phyloP scores from a whole-genome alignment of 37 sponge, comb jelly and placozoan species.

The Haliclona indistincta region DNA sequence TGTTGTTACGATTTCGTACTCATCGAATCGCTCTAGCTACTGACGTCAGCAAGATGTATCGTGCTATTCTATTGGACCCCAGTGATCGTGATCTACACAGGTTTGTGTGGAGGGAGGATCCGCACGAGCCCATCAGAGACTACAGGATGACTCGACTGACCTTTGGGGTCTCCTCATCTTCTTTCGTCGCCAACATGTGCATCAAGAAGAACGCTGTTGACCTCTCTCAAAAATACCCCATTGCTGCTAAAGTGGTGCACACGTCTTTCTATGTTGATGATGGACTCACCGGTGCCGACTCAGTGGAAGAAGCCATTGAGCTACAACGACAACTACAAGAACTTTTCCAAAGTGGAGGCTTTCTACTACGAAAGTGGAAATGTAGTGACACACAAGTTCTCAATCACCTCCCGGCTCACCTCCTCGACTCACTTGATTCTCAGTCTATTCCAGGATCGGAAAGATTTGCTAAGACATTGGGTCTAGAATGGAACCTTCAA shows the following conservation, averaged over 20 bases:
- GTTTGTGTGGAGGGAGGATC: conserved; percentile 35
- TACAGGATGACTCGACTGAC: conserved; percentile 33
- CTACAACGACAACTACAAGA: conserved; percentile 23
- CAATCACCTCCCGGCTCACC: conserved; percentile 2
- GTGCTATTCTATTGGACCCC: conserved; percentile 14
- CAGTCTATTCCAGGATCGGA: too few relatives aligned
- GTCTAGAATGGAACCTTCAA: conserved; percentile 8
- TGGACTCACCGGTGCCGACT: conserved; percentile 22
- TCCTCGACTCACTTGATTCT: too few relatives aligned
- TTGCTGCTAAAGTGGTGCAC: not conserved
- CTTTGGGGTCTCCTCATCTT: conserved; percentile 29
- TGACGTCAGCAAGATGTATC: conserved; percentile 39
- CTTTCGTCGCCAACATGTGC: conserved; percentile 26
- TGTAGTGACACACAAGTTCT: not conserved
- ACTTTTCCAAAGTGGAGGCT: conserved; percentile 28
- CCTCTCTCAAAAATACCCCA: not conserved
- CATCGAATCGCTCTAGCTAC: conserved; percentile 18
- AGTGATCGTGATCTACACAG: conserved; percentile 36
- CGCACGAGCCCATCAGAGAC: conserved; percentile 3
- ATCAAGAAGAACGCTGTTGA: conserved; percentile 16
- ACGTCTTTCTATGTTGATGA: conserved; percentile 37
- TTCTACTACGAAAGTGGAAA: conserved; percentile 31
- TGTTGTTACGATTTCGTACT: conserved; percentile 38
- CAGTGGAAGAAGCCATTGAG: conserved; percentile 11
- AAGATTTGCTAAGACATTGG: conserved; percentile 13